Evolutionary conservation across 2,888 invertebrate species (phyloP).

Genomic region (Poecilus cupreus): DNA sequence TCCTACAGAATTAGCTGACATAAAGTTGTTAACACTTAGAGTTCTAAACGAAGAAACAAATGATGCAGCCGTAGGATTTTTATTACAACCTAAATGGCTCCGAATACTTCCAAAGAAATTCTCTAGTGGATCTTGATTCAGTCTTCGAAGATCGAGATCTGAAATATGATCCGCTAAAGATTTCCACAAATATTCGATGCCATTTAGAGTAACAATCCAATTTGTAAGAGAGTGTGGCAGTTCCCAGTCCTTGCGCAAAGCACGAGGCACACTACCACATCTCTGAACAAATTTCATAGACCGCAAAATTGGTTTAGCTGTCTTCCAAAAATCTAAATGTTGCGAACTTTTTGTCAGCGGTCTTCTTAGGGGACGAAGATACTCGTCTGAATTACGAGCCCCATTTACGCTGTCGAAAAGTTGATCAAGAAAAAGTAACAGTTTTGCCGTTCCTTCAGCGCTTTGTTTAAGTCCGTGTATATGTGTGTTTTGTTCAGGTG

Average conservation of each 20-base stretch:
- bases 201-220: too few relatives aligned
- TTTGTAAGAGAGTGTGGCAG: not conserved
- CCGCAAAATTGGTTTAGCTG: conserved; percentile 4
- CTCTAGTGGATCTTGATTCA: too few relatives aligned
- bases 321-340: conserved; percentile 9
- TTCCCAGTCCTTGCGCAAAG: not conserved
- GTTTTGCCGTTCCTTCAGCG: not conserved
- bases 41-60: conserved; percentile 24
- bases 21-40: conserved; percentile 6
- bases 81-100: too few relatives aligned
- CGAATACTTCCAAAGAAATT: too few relatives aligned
- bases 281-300: conserved; percentile 21
- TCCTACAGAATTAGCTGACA: not conserved
- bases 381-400: not conserved
- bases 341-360: not conserved
- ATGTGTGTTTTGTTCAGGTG: not conserved
- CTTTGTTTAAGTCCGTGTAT: not conserved
- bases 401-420: conserved; percentile 42
- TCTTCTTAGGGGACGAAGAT: not conserved
- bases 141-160: too few relatives aligned
- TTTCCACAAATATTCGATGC: too few relatives aligned
- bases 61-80: too few relatives aligned
- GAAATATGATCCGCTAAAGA: conserved; percentile 1
- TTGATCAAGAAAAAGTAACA: conserved; percentile 14
- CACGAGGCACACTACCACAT: not conserved